Evolutionary conservation across 2,888 invertebrate genomes (phyloP).

Genomic region (Lithophane leautieri): DNA sequence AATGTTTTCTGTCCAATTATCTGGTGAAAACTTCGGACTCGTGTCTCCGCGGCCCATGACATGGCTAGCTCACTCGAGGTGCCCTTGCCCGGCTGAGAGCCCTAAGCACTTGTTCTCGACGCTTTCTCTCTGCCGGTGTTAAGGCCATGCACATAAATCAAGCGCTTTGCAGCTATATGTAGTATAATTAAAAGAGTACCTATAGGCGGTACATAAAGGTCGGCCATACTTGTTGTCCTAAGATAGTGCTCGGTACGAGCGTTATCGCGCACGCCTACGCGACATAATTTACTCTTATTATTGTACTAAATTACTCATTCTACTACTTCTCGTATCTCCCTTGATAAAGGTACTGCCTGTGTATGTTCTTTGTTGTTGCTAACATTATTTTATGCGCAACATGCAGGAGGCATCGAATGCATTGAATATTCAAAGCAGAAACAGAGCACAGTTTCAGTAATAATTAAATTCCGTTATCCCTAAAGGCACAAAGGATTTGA

Average conservation of each 20-base stretch:
- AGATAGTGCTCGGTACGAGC: slow-evolving; percentile 53
- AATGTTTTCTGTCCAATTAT: slow-evolving; percentile 30
- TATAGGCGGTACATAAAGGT: slow-evolving; percentile 45
- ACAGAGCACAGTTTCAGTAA: slow-evolving; percentile 8
- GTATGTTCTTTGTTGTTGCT: slow-evolving; percentile 9
- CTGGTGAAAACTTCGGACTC: slow-evolving; percentile 21
- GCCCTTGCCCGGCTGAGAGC: slow-evolving; percentile 44
- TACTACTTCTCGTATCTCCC: slow-evolving; percentile 55
- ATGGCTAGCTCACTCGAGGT: slow-evolving; percentile 31
- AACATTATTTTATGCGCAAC: slow-evolving; percentile 19
- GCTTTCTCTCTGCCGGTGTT: slow-evolving; percentile 53
- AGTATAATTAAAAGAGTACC: slow-evolving; percentile 42
- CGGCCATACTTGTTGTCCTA: slow-evolving; percentile 61
- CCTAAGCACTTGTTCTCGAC: slow-evolving; percentile 43
- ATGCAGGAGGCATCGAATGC: slow-evolving; percentile 14
- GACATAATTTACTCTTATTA: slow-evolving; percentile 63
- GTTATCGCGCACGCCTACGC: slow-evolving; percentile 63
- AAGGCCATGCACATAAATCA: slow-evolving; percentile 57
- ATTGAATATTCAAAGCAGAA: slow-evolving; percentile 37
- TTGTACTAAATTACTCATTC: slow-evolving; percentile 64
- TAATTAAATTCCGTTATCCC: slow-evolving; percentile 35
- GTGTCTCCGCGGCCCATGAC: slow-evolving; percentile 25
- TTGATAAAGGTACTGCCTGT: slow-evolving; percentile 54
- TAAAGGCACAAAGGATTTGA: slow-evolving; percentile 39
- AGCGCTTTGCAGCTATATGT: slow-evolving; percentile 26